Evolutionary conservation across 2,113 vertebrate genomes (phyloP).

Genomic region (Pelmatolapia mariae): DNA sequence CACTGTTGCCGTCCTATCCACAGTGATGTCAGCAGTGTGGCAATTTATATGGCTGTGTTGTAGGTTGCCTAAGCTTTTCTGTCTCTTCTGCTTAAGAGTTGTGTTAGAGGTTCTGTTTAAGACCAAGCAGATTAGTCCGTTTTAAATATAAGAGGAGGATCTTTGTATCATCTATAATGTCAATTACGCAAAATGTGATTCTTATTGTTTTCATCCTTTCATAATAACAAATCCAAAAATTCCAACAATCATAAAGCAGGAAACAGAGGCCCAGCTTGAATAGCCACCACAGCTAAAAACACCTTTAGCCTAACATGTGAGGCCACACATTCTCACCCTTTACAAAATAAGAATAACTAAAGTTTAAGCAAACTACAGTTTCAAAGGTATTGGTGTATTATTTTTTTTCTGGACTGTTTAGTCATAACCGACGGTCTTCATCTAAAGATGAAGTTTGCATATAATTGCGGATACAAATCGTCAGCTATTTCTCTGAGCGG

Average conservation of each 20-base stretch:
- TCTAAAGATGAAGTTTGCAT: background rate
- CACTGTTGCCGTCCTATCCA: background rate
- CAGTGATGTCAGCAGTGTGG: background rate
- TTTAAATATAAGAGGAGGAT: background rate
- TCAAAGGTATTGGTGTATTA: background rate
- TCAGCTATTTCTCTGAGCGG: background rate
- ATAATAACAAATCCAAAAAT: background rate
- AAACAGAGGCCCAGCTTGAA: background rate
- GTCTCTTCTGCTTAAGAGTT: background rate
- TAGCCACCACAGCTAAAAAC: background rate
- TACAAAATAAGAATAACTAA: background rate
- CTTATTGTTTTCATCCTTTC: background rate
- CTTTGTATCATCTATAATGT: background rate
- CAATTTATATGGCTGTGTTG: background rate
- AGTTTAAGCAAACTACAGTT: background rate
- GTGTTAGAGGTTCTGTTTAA: background rate
- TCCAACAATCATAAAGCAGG: background rate
- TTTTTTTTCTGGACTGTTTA: background rate
- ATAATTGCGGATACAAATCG: background rate
- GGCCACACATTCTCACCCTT: background rate
- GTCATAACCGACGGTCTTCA: background rate
- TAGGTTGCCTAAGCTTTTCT: background rate
- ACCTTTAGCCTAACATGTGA: background rate
- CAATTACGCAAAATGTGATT: background rate
- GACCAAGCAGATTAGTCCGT: background rate